Conservation (phyloP, 1,140 invertebrate species). For the Saccostrea glomerata region DNA sequence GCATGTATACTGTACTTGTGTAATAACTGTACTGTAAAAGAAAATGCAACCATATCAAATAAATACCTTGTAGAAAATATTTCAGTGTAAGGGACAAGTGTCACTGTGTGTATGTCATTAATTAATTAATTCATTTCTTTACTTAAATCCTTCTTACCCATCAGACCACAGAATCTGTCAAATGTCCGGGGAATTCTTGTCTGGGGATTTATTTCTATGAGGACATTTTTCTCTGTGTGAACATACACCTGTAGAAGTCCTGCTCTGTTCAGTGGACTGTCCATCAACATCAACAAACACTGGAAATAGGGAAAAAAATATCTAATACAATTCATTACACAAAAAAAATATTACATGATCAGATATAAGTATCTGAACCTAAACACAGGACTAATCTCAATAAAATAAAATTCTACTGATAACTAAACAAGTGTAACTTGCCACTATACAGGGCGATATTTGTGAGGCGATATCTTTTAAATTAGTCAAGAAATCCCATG, state of each 20-base stretch:
- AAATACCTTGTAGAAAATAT: too few species aligned
- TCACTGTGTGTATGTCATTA: too few species aligned
- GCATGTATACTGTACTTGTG: constrained; percentile 96
- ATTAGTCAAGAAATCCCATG: too few species aligned
- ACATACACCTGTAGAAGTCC: constrained; percentile 92
- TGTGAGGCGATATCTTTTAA: too few species aligned
- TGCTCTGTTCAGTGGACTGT: constrained; percentile 95
- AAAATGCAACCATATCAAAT: not conserved
- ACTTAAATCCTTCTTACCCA: constrained; percentile 86
- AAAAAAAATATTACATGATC: too few species aligned
- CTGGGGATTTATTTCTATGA: constrained; percentile 99
- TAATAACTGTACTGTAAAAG: constrained; percentile 93
- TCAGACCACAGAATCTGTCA: constrained; percentile 98
- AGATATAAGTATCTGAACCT: too few species aligned
- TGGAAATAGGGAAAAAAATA: constrained; percentile 65
- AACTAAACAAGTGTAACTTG: not conserved
- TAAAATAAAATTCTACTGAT: too few species aligned
- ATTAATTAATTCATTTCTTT: too few species aligned
- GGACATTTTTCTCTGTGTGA: constrained; percentile 96
- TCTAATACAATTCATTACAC: not conserved
- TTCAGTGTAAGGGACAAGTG: too few species aligned
- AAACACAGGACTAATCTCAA: not conserved
- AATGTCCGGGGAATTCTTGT: constrained; percentile 99
- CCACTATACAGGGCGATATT: too few species aligned
- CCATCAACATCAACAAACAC: constrained; percentile 96